Evolutionary conservation across 2,888 invertebrate genomes (phyloP), one percentile per base, ranked within the genome.

Genomic region (Cantharis rufa): DNA sequence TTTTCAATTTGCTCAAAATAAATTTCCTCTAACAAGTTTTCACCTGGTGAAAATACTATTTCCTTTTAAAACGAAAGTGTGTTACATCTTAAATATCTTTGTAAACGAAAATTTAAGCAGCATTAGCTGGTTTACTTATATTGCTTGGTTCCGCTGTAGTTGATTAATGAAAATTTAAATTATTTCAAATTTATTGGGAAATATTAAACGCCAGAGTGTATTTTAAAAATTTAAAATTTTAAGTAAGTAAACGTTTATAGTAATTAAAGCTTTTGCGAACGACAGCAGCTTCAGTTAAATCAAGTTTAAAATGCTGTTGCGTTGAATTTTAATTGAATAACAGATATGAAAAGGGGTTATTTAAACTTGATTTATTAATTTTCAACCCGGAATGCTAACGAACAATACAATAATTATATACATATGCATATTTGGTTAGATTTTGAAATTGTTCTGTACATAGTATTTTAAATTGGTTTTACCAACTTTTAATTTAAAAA

Each of bases 291-390:
- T 66, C 21, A 24, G 13, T 15, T 18, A 21, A 66, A 66, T 21
- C 16, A 24, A 18, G 64, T 66, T 66, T 66, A 66, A 66, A 66
- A 66, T 66, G 64, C 64, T 66, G 64, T 66, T 66, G 64, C 64
- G 64, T 66, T 24, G 24, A 66, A 66, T 66, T 66, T 66, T 66
- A 66, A 66, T 66, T 66, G 64, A 21, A 66, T 66, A 21, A 66
- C 64, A 24, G 64, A 66, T 66, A 66, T 66, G 64, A 66, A 66
- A 66, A 24, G 24, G 64, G 64, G 64, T 66, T 66, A 66, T 18
- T 66, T 66, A 66, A 66, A 66, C 64, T 18, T 21, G 64, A 66
- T 66, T 66, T 66, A 66, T 66, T 66, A 66, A 66, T 66, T 66
- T 66, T 66, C 13, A 66, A 21, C 64, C 13, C n/a, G 11, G 21